Conservation (phyloP, 2,888 invertebrate genomes). For the Crocallis elinguaria region DNA sequence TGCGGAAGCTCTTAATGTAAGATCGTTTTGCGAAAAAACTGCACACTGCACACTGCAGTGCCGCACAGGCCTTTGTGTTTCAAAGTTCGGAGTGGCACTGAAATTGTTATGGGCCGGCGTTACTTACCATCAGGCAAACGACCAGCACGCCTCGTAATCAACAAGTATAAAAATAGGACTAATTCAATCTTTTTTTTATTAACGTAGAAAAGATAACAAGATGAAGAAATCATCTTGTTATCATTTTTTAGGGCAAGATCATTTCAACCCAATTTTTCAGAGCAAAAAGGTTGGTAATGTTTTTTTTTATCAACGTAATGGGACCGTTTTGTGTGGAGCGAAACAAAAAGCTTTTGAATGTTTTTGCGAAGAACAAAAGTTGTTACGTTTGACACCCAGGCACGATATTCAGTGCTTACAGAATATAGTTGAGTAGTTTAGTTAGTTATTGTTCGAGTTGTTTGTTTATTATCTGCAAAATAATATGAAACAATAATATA, state of each 20-base stretch:
- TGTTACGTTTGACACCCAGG: neutral
- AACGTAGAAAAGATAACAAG: no score
- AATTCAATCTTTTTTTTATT: no score
- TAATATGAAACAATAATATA: constrained; percentile 2
- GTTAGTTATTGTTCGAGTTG: neutral
- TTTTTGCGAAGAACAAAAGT: neutral
- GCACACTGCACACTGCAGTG: no score
- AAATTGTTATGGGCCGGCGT: no score
- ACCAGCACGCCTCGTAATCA: no score
- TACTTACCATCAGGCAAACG: no score
- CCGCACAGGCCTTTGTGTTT: no score
- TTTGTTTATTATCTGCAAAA: constrained; percentile 1
- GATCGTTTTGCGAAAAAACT: neutral
- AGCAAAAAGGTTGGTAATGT: neutral
- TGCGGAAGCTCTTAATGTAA: no score
- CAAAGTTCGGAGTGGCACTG: no score
- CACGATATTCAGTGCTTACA: neutral
- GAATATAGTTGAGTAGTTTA: neutral
- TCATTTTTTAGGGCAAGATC: neutral
- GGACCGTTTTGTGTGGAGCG: neutral
- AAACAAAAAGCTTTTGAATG: neutral
- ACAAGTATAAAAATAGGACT: no score
- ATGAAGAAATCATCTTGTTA: neutral
- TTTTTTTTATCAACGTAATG: neutral
- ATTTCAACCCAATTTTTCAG: neutral